These are phyloP conservation scores for Sebastes flavidus DNA, from an alignment of 2,797 vertebrate species.

Conservation along the genomic window DNA sequence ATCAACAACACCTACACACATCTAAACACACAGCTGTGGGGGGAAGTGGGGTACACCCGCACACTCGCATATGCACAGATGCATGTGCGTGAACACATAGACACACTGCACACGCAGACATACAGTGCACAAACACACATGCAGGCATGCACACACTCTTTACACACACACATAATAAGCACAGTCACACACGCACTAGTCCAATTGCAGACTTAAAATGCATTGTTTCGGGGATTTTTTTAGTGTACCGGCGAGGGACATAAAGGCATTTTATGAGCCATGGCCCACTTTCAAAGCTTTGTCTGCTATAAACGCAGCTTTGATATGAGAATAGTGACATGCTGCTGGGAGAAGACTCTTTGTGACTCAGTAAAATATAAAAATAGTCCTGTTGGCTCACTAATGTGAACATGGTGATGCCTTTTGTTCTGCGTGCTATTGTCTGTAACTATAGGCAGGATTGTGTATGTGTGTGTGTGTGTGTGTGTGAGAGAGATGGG, in stretches of 20 bases:
- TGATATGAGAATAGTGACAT: constrained; percentile 79
- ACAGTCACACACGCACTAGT: constrained; percentile 51
- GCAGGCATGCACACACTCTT: constrained; percentile 9
- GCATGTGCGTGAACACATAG: constrained; percentile 5
- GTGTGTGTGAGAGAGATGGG: constrained; percentile 2
- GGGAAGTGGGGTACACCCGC: constrained; percentile 15
- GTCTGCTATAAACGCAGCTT: constrained; percentile 77
- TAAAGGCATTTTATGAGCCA: constrained; percentile 77
- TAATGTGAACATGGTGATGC: constrained; percentile 70
- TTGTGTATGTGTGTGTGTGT: constrained; percentile 28
- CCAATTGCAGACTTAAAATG: constrained; percentile 71
- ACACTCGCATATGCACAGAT: constrained; percentile 4
- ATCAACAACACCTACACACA: constrained; percentile 75
- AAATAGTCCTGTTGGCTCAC: constrained; percentile 74
- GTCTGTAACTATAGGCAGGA: constrained; percentile 55
- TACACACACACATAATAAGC: constrained; percentile 57
- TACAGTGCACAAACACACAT: constrained; percentile 18
- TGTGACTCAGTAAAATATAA: constrained; percentile 79
- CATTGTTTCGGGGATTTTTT: constrained; percentile 69
- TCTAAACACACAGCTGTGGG: constrained; percentile 55
- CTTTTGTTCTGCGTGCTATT: constrained; percentile 69
- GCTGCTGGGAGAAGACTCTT: constrained; percentile 76
- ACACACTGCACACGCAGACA: not conserved
- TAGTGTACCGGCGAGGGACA: constrained; percentile 70
- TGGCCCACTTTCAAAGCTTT: constrained; percentile 81